Conservation (phyloP, 2,888 invertebrate species). For the Orthosia gothica region DNA sequence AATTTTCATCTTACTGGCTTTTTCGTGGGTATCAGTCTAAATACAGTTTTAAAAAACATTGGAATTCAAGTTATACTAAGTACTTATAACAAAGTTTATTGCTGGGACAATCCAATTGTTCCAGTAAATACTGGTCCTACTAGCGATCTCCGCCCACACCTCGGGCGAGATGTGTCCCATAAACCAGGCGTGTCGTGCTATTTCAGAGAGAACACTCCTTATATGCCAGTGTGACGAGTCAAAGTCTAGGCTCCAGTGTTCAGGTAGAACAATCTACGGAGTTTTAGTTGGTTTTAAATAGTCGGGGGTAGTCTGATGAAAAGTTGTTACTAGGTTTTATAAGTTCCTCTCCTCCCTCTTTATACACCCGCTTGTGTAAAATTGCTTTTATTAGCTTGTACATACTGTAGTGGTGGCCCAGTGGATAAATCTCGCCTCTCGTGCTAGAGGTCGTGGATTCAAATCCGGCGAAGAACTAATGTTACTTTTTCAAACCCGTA, state of each 20-base stretch:
- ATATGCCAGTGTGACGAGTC: slow-evolving; percentile 47
- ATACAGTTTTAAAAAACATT: too few species aligned
- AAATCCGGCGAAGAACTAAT: too few species aligned
- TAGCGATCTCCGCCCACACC: slow-evolving; percentile 63
- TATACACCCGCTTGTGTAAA: too few species aligned
- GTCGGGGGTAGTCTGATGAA: neutral
- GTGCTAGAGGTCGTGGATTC: too few species aligned
- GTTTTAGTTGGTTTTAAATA: neutral
- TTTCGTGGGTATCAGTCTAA: too few species aligned
- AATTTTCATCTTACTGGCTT: too few species aligned
- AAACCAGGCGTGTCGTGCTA: slow-evolving; percentile 63
- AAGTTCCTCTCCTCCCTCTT: too few species aligned
- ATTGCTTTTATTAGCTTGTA: too few species aligned
- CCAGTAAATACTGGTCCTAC: slow-evolving; percentile 31
- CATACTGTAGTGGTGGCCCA: too few species aligned
- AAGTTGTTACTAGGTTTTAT: neutral
- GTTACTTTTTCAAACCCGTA: too few species aligned
- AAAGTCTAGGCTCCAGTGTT: slow-evolving; percentile 33
- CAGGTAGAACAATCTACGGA: neutral
- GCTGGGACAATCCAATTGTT: neutral
- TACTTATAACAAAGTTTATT: neutral
- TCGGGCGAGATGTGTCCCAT: slow-evolving; percentile 67
- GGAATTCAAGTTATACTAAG: too few species aligned
- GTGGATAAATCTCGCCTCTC: too few species aligned
- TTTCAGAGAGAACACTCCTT: slow-evolving; percentile 64